A percentile compares a stretch with the other conserved stretches of the same genome.
Conservation (phyloP, 2,113 vertebrate genomes). For the Brachypodius melanocephalos region DNA sequence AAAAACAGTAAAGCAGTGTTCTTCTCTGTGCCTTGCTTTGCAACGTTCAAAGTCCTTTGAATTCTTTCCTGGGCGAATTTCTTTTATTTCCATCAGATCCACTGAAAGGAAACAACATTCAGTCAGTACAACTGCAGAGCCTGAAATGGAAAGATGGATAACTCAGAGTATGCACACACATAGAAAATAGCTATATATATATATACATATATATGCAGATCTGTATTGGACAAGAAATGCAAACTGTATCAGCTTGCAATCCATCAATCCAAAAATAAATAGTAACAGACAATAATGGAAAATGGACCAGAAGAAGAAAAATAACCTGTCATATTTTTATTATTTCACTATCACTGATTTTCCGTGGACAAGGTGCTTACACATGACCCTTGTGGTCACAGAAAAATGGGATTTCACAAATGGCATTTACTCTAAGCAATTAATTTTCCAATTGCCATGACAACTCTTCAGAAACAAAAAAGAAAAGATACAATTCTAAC, state of each 20-base stretch:
- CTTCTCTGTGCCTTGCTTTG: conserved; percentile 83
- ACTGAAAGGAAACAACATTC: conserved; percentile 75
- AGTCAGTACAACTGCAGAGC: neutral
- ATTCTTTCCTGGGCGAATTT: conserved; percentile 89
- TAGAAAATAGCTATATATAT: neutral
- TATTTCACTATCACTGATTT: neutral
- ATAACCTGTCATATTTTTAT: neutral
- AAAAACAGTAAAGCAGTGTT: conserved; percentile 88
- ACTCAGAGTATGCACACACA: neutral
- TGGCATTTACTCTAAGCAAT: neutral
- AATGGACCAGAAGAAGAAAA: neutral
- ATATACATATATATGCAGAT: neutral
- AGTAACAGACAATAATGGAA: neutral
- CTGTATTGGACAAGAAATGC: neutral
- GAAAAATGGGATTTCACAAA: neutral
- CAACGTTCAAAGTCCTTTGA: conserved; percentile 94
- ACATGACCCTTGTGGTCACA: neutral
- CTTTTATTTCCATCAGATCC: conserved; percentile 93
- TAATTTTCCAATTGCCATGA: neutral
- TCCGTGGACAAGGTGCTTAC: neutral
- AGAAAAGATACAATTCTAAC: neutral
- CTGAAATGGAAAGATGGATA: neutral
- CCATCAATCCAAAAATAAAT: neutral
- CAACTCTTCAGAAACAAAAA: neutral
- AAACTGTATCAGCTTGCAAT: neutral